Base-by-base conservation (phyloP, 2,113 vertebrate species). In the Tupaia chinensis region DNA sequence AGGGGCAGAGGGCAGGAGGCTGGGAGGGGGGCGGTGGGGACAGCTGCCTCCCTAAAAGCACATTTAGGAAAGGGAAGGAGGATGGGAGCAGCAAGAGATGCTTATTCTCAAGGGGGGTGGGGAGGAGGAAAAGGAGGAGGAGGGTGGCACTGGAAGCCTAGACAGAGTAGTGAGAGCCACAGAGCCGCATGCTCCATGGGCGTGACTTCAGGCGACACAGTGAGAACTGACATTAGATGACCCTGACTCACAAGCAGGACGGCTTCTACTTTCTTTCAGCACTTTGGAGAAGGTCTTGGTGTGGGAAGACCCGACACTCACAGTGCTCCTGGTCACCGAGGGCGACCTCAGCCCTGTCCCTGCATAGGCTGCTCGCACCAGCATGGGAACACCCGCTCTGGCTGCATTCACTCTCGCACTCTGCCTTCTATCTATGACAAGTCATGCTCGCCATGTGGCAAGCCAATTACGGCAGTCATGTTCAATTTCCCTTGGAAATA, bases 361-460 rank as follows among this genome's bases (percentile, higher is more conserved):
- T 32, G 10, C 11, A 72, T 60, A 20, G 61, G 74, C 82, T 83
- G 54, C 65, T 73, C 94, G 77, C 1, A 1, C 34, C 76, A 84
- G 87, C 79, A 61, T 1, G 29, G 23, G 95, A 68, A 27, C 70
- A 90, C 68, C 29, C 56, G 53, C 34, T 90, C 63, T 84, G 68
- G 0, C 3, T 77, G 93, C 74, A 84, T 94, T 91, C 96, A 95
- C 89, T 94, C 96, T 96, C 70, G 87, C 32, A 85, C 65, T 32
- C 93, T 87, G 61, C 44, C 68, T 95, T 93, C 96, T 95, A 81
- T 88, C 92, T 97, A 91, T n/a, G 70, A 78, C 78, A 94, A 82
- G 72, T n/a, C 86, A 81, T n/a, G 78, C 68, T 76, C 76, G 86
- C 86, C 80, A 81, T 61, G 76, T 86, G 95, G 34, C 80, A 80